phyloP scores from a whole-genome alignment of 2,888 invertebrate species.

The Volucella zonaria region DNA sequence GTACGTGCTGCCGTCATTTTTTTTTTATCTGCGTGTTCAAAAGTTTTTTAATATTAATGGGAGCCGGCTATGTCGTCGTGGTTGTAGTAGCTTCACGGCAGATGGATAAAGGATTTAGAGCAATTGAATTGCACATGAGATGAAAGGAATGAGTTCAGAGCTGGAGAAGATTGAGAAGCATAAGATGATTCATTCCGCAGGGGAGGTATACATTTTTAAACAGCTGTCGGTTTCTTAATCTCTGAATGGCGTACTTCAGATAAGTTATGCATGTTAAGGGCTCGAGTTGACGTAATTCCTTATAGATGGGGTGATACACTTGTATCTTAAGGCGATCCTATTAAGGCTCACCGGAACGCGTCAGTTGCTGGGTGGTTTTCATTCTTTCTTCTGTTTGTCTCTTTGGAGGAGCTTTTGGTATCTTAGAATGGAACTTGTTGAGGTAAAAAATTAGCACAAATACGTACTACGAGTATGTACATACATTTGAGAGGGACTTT shows the following conservation, averaged over 20 bases:
- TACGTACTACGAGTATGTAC: too few relatives aligned
- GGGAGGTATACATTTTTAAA: conserved; percentile 17
- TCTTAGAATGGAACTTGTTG: too few relatives aligned
- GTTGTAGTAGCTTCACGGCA: not conserved
- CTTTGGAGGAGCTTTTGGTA: too few relatives aligned
- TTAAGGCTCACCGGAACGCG: too few relatives aligned
- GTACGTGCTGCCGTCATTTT: not conserved
- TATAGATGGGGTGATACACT: not conserved
- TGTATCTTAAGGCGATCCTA: not conserved
- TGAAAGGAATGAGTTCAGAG: not conserved
- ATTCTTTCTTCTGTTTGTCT: too few relatives aligned
- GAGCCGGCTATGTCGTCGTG: not conserved
- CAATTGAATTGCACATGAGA: not conserved
- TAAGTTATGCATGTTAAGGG: conserved; percentile 27
- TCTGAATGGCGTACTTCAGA: conserved; percentile 4
- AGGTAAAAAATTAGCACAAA: too few relatives aligned
- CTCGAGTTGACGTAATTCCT: conserved; percentile 8
- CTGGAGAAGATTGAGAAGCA: not conserved
- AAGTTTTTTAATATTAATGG: conserved; percentile 46
- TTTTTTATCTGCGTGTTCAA: conserved; percentile 7
- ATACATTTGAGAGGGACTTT: too few relatives aligned
- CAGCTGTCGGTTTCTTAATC: conserved; percentile 1
- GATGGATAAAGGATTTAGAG: conserved; percentile 21
- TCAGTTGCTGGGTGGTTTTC: too few relatives aligned
- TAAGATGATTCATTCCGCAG: conserved; percentile 13